A percentile compares a stretch with the other conserved stretches of the same genome.
Evolutionary conservation across 2,797 vertebrate species (phyloP).

Genomic region (Manis javanica): DNA sequence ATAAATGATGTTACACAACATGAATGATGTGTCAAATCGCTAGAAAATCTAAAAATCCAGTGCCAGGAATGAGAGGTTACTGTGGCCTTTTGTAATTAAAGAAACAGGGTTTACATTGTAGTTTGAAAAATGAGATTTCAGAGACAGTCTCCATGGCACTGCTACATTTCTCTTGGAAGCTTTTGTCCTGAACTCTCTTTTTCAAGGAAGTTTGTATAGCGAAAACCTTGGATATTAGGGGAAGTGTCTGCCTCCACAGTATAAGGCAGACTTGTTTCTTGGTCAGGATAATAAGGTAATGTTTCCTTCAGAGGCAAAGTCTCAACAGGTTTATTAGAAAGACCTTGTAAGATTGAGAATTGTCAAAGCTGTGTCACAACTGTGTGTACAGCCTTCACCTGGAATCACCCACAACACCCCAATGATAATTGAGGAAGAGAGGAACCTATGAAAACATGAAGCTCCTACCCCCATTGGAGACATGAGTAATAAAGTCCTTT

Average conservation of each 20-base stretch:
- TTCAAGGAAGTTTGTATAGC: background rate
- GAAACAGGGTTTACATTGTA: background rate
- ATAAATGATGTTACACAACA: background rate
- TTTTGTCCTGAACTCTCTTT: background rate
- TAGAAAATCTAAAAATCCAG: background rate
- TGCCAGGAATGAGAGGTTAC: background rate
- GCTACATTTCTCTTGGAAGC: background rate
- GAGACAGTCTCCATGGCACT: background rate
- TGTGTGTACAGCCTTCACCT: background rate
- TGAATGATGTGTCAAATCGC: background rate
- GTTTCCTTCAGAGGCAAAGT: background rate
- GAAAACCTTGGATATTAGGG: background rate
- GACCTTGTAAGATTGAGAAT: background rate
- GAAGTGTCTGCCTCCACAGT: background rate
- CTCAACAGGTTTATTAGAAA: background rate
- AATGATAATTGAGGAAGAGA: background rate
- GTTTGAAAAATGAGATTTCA: background rate
- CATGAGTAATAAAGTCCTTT: background rate
- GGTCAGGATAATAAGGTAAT: background rate
- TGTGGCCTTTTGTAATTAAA: background rate
- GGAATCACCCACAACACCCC: background rate
- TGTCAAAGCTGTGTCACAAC: background rate
- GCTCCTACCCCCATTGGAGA: background rate
- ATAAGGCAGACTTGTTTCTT: background rate
- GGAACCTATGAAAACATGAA: background rate